These are phyloP conservation scores for Brienomyrus brachyistius DNA, from an alignment of 2,113 vertebrate species.

Conservation along the genomic window DNA sequence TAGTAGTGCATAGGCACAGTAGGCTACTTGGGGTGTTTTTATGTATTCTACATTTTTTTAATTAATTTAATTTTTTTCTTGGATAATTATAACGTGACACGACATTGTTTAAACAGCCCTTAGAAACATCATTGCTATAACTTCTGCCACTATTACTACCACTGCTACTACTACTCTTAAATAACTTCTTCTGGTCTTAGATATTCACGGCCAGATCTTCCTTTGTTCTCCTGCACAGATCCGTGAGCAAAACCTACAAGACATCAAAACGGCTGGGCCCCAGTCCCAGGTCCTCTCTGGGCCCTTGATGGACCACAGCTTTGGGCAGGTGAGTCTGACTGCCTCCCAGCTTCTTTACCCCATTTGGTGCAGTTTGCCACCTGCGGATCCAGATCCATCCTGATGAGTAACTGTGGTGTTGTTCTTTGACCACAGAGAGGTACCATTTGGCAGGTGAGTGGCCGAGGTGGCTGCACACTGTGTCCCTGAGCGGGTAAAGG, in stretches of 20 bases:
- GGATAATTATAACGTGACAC: neutral
- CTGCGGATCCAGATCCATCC: neutral
- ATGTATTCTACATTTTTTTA: neutral
- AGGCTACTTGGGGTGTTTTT: neutral
- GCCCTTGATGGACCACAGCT: slow-evolving; percentile 74
- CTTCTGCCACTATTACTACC: neutral
- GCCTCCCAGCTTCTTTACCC: neutral
- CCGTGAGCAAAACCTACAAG: slow-evolving; percentile 93
- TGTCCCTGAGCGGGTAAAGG: slow-evolving; percentile 45
- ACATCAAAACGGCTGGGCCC: slow-evolving; percentile 90
- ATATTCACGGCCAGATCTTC: neutral
- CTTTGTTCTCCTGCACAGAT: slow-evolving; percentile 59
- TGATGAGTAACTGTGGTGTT: slow-evolving; percentile 54
- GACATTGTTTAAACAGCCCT: neutral
- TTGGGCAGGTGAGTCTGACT: slow-evolving; percentile 76
- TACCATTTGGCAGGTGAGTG: slow-evolving; percentile 77
- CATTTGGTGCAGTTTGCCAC: neutral
- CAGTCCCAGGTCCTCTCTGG: slow-evolving; percentile 88
- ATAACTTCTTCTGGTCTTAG: neutral
- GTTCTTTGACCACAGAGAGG: slow-evolving; percentile 73
- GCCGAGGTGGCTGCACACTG: slow-evolving; percentile 46
- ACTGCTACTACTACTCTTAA: neutral
- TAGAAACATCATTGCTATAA: neutral
- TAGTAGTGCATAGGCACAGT: neutral
- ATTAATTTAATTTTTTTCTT: neutral